Evolutionary conservation across 2,113 vertebrate genomes (phyloP).

Genomic region (Petroica traversi): DNA sequence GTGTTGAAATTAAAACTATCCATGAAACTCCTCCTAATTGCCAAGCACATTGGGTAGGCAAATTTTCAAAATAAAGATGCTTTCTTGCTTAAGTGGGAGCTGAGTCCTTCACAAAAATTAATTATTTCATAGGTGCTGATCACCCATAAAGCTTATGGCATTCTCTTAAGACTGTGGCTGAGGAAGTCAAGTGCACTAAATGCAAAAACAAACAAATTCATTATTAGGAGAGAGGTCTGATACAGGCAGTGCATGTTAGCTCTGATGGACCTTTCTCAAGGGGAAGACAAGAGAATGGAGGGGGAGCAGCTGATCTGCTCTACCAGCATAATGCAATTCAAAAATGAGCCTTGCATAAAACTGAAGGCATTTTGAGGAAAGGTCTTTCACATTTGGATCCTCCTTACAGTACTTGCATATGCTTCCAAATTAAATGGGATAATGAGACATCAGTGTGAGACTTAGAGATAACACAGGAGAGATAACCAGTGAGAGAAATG

Average conservation of each 20-base stretch:
- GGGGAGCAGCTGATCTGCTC: background rate
- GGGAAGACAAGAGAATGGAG: background rate
- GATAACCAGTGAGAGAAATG: background rate
- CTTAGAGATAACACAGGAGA: background rate
- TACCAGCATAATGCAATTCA: background rate
- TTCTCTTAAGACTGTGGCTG: background rate
- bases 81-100: background rate
- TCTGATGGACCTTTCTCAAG: background rate
- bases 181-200: background rate
- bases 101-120: background rate
- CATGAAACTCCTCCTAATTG: background rate
- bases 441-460: background rate
- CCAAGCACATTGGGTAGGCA: background rate
- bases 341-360: background rate
- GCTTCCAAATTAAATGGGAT: background rate
- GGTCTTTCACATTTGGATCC: background rate
- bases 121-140: background rate
- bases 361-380: background rate
- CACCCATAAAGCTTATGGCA: background rate
- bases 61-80: background rate
- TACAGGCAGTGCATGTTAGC: fast-evolving
- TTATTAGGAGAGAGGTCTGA: background rate
- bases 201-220: background rate
- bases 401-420: background rate
- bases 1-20: background rate